Evolutionary conservation across 2,797 vertebrate genomes (phyloP), one percentile per base, ranked within the genome.

Genomic region (Mustela erminea): DNA sequence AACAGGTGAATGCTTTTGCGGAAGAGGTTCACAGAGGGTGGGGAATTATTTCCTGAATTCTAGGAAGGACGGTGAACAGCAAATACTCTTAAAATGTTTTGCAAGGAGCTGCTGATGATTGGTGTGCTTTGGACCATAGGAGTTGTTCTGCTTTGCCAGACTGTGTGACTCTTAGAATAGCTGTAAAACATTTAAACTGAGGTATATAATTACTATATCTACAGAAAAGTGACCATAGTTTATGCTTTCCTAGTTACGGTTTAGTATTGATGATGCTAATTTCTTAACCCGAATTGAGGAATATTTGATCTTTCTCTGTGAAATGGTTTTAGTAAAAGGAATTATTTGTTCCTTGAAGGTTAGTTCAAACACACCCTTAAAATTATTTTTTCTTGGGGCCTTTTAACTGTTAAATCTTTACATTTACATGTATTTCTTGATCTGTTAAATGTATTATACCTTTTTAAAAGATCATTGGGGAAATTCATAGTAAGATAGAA

Each of bases 181-280:
- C 56, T 94, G 29, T 80, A 56, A 82, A 96, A 75, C 43, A 64
- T 46, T 62, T 90, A 68, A 96, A 77, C 41, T 23, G 86, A 87
- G 56, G 20, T 2, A 21, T 74, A 74, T 38, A 32, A 62, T 90
- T 41, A 35, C 15, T 77, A 1, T 81, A 49, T 80, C 52, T 56
- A 10, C 38, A 74, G 54, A 12, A 84, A 52, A 49, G 23, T 86
- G 46, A 58, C 9, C 78, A 38, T 49, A 38, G n/a, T 62, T 12
- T 77, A 9, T 62, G 41, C 23, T 68, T 70, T 74, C 1, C 29
- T 38, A n/a, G 21, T 32, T 9, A 54, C 46, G 60, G 43, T 11
- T 54, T 27, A 49, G 49, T 74, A 27, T 43, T 75, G 49, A 74
- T 56, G 74, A 46, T 82, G 9, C 32, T 81, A 41, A 17, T 18